Conservation (phyloP, 2,113 vertebrate genomes). For the Mustelus asterias region DNA sequence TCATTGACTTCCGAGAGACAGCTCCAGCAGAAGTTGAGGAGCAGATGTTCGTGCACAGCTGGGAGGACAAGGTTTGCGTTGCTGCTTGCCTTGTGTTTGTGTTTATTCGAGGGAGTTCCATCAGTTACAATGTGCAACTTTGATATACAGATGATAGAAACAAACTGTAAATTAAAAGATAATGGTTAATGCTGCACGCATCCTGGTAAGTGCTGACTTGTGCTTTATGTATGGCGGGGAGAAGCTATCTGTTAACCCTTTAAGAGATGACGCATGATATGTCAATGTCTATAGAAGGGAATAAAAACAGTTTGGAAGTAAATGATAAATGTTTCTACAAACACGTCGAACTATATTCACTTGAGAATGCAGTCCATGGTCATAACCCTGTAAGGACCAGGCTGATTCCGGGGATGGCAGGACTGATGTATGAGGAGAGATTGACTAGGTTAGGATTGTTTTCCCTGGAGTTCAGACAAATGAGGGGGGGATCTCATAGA, state of each 20-base stretch:
- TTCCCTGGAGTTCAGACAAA: too few relatives aligned
- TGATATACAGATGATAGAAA: neutral
- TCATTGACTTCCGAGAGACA: conserved; percentile 90
- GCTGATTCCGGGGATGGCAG: too few relatives aligned
- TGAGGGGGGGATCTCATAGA: too few relatives aligned
- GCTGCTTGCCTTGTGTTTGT: conserved; percentile 37
- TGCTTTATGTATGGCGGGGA: neutral
- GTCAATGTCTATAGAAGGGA: neutral
- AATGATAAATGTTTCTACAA: neutral
- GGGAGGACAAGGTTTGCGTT: conserved; percentile 62
- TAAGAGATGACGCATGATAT: neutral
- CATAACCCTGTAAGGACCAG: neutral
- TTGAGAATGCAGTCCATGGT: neutral
- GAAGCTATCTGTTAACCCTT: neutral
- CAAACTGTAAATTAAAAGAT: neutral
- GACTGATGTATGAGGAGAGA: too few relatives aligned
- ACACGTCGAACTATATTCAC: neutral
- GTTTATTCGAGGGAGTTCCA: neutral
- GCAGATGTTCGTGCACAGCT: conserved; percentile 59
- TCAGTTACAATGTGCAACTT: neutral
- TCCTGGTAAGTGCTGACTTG: neutral
- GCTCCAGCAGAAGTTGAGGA: conserved; percentile 74
- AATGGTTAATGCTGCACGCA: neutral
- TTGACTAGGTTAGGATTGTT: too few relatives aligned
- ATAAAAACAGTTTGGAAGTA: neutral